Conservation (phyloP, 2,113 vertebrate genomes). For the Acrocephalus kingi region DNA sequence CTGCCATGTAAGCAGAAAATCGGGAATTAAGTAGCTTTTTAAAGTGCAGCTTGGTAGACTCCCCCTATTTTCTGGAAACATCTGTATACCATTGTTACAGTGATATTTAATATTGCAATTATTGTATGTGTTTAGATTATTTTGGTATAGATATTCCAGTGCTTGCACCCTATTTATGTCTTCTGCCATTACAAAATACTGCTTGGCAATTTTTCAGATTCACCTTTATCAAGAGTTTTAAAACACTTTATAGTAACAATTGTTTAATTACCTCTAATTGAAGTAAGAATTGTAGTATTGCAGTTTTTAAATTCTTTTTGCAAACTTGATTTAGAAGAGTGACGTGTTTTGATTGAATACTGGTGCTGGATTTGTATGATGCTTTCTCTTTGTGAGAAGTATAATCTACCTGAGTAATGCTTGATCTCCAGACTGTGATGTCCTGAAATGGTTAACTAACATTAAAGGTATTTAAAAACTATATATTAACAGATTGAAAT, state of each 20-base stretch:
- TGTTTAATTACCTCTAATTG: not conserved
- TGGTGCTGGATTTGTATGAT: not conserved
- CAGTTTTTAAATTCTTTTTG: not conserved
- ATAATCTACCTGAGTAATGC: not conserved
- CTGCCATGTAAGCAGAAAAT: not conserved
- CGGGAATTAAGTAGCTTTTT: not conserved
- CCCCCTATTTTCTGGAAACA: not conserved
- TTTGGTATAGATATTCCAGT: not conserved
- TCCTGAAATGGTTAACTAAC: not conserved
- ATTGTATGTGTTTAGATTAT: not conserved
- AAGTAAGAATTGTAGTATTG: not conserved
- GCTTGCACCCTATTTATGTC: not conserved
- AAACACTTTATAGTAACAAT: not conserved
- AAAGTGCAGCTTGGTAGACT: not conserved
- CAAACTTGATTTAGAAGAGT: not conserved
- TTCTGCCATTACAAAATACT: not conserved
- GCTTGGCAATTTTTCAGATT: not conserved
- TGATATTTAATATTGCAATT: not conserved
- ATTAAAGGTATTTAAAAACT: not conserved
- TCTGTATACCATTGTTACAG: not conserved
- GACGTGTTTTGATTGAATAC: not conserved
- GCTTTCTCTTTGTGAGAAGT: not conserved
- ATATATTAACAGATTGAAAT: slow-evolving; percentile 23
- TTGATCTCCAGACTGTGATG: not conserved
- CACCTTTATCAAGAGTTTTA: not conserved